These are phyloP conservation scores for Jacana jacana DNA, from an alignment of 2,113 vertebrate genomes.

Conservation along the genomic window DNA sequence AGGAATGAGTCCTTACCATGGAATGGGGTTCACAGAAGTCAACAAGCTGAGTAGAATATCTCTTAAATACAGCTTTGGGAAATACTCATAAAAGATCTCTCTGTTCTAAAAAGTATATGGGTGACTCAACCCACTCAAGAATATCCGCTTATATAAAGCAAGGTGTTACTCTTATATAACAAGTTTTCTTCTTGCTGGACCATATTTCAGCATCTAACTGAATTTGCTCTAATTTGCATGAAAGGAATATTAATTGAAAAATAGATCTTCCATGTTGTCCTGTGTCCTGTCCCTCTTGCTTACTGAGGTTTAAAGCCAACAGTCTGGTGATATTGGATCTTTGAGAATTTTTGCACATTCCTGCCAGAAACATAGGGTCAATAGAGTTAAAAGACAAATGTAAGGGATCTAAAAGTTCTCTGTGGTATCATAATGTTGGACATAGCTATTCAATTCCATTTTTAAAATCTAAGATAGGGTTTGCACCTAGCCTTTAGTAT, in stretches of 20 bases:
- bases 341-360: background rate
- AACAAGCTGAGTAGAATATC: background rate
- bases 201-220: background rate
- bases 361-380: background rate
- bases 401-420: background rate
- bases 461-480: background rate
- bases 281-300: background rate
- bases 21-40: background rate
- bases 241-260: background rate
- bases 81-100: background rate
- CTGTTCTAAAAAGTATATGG: background rate
- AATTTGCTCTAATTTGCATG: background rate
- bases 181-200: background rate
- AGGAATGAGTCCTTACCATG: background rate
- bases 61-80: background rate
- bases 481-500: background rate
- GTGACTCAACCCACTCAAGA: background rate
- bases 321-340: background rate
- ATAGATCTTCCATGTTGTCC: background rate
- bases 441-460: background rate
- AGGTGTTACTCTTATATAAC: background rate
- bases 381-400: rapidly evolving
- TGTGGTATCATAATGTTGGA: background rate
- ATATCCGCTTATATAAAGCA: background rate
- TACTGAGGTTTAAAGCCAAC: background rate